These are phyloP conservation scores for Octopus sinensis DNA, from an alignment of 1,140 invertebrate species.

Conservation along the genomic window DNA sequence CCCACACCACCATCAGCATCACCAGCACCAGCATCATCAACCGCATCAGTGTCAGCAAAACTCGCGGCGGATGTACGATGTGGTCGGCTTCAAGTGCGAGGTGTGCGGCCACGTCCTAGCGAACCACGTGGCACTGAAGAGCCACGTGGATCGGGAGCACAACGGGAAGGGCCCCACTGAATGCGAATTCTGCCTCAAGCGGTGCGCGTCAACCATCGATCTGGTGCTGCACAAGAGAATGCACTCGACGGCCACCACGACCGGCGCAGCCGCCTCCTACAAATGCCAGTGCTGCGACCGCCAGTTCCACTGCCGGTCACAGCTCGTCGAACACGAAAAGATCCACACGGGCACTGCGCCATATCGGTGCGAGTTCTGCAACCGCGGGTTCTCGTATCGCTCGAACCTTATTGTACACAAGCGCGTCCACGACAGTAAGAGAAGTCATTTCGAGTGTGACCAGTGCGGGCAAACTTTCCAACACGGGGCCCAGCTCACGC, in stretches of 20 bases:
- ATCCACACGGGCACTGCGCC: background rate
- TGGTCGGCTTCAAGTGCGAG: background rate
- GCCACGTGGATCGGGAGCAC: background rate
- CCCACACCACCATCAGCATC: too few species aligned
- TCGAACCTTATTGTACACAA: background rate
- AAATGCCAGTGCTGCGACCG: background rate
- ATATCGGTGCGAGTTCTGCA: background rate
- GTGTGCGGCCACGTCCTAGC: background rate
- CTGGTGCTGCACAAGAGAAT: background rate
- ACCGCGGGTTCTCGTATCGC: background rate
- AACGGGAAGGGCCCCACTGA: background rate
- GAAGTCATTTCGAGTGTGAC: background rate
- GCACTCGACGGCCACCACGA: too few species aligned
- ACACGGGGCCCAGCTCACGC: background rate
- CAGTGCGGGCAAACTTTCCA: background rate
- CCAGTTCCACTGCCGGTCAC: background rate
- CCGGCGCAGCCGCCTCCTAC: background rate
- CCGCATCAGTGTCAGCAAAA: too few species aligned
- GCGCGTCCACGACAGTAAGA: background rate
- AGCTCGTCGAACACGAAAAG: background rate
- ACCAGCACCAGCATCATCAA: too few species aligned
- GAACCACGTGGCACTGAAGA: background rate
- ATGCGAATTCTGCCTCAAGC: background rate
- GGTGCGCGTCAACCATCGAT: background rate
- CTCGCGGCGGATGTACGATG: too few species aligned